These are phyloP conservation scores for Sciurus carolinensis DNA, from an alignment of 2,797 vertebrate genomes.

Conservation along the genomic window DNA sequence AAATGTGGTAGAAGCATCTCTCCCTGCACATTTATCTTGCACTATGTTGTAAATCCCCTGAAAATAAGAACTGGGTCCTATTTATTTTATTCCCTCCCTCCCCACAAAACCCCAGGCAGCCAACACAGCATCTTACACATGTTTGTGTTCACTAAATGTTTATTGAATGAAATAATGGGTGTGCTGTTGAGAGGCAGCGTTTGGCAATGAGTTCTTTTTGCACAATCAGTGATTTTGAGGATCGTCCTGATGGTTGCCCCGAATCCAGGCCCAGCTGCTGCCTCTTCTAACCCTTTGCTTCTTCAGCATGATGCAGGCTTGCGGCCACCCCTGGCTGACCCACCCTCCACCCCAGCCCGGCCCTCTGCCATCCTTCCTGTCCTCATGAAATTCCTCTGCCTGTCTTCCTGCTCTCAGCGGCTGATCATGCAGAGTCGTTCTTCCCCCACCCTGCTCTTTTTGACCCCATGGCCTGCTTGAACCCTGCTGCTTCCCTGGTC, in stretches of 20 bases:
- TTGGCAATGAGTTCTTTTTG: constrained; percentile 56
- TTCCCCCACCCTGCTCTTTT: constrained; percentile 40
- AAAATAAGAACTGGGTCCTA: not conserved
- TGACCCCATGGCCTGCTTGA: constrained; percentile 65
- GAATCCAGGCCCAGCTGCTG: constrained; percentile 20
- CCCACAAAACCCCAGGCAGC: constrained; percentile 22
- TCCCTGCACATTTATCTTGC: not conserved
- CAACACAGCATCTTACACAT: not conserved
- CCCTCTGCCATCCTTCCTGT: constrained; percentile 82
- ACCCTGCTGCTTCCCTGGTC: constrained; percentile 72
- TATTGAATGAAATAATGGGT: constrained; percentile 34
- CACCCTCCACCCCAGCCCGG: constrained; percentile 60
- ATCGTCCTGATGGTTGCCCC: not conserved
- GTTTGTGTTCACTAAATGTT: constrained; percentile 46
- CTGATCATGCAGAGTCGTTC: constrained; percentile 19
- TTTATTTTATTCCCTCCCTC: constrained; percentile 3
- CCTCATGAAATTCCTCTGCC: constrained; percentile 70
- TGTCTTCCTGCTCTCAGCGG: constrained; percentile 74
- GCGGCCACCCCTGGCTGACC: constrained; percentile 75
- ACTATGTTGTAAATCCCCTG: not conserved
- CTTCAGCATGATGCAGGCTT: constrained; percentile 63
- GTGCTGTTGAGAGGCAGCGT: constrained; percentile 36
- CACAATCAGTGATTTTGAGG: constrained; percentile 54
- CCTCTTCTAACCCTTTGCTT: constrained; percentile 63
- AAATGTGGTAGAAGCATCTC: not conserved